These are phyloP conservation scores for Apostichopus californicus DNA, from an alignment of 35 echinoderm and acorn worm species.

Conservation along the genomic window DNA sequence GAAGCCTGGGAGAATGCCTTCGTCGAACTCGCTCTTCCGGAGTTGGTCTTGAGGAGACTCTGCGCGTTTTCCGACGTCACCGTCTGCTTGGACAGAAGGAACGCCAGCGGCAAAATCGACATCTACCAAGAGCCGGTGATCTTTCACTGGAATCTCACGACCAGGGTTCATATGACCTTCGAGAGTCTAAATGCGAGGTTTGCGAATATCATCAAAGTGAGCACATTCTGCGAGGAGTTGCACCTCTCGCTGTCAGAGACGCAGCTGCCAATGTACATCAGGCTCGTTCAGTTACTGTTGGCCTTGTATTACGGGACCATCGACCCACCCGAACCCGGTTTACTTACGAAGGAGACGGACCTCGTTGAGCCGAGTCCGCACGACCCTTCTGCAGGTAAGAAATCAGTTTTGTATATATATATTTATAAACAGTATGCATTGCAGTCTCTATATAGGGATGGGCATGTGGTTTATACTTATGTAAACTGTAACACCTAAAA, in stretches of 20 bases:
- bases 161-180: constrained; percentile 85
- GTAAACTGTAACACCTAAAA: no score
- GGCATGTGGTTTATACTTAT: no score
- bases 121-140: constrained; percentile 94
- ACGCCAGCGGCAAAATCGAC: constrained; percentile 96
- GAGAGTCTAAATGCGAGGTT: constrained; percentile 82
- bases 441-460: no score
- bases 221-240: constrained; percentile 79
- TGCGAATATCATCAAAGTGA: constrained; percentile 75
- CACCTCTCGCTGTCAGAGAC: constrained; percentile 87
- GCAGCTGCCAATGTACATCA: constrained; percentile 92
- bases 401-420: neutral
- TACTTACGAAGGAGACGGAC: neutral
- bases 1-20: constrained; percentile 81
- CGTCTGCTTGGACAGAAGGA: constrained; percentile 93
- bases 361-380: neutral
- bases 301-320: constrained; percentile 92
- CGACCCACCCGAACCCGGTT: constrained; percentile 35
- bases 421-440: neutral
- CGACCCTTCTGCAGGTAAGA: constrained; percentile 19
- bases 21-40: constrained; percentile 81
- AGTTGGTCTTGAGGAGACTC: constrained; percentile 84
- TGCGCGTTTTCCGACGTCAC: constrained; percentile 74
- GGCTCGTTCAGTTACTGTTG: constrained; percentile 73
- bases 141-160: constrained; percentile 58